Percentiles rank a stretch among this genome's conserved stretches.
These are phyloP conservation scores for Arenaria interpres DNA, from an alignment of 2,113 vertebrate species.

Conservation along the genomic window DNA sequence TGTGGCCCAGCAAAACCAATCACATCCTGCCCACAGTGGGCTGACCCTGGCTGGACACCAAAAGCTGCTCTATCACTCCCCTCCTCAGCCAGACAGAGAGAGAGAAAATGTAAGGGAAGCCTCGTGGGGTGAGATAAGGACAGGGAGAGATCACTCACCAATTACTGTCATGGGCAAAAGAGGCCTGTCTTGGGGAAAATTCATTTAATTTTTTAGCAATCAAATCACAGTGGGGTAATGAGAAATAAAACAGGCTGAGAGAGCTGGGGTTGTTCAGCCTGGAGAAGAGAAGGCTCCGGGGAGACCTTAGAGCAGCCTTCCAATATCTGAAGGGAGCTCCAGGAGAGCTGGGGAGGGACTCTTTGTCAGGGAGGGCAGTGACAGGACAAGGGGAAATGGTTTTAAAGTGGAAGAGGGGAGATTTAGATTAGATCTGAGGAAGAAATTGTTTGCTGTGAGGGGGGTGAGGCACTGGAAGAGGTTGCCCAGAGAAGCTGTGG, in stretches of 20 bases:
- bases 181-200: neutral
- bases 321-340: too few relatives aligned
- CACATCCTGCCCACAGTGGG: neutral
- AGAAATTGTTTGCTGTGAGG: too few relatives aligned
- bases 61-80: neutral
- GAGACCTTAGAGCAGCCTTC: too few relatives aligned
- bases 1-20: neutral
- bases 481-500: too few relatives aligned
- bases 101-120: neutral
- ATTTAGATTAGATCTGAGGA: too few relatives aligned
- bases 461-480: too few relatives aligned
- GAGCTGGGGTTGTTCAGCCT: too few relatives aligned
- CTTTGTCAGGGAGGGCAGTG: too few relatives aligned
- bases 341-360: too few relatives aligned
- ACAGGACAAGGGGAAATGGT: too few relatives aligned
- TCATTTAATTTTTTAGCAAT: neutral
- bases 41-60: neutral
- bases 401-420: too few relatives aligned
- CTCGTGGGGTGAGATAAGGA: rapidly evolving
- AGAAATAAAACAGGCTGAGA: neutral
- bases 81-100: neutral
- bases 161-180: neutral
- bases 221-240: neutral
- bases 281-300: too few relatives aligned
- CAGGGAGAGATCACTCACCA: neutral